Evolutionary conservation across 2,888 invertebrate genomes (phyloP), one percentile per base, ranked within the genome.

Genomic region (Limnephilus auricula): DNA sequence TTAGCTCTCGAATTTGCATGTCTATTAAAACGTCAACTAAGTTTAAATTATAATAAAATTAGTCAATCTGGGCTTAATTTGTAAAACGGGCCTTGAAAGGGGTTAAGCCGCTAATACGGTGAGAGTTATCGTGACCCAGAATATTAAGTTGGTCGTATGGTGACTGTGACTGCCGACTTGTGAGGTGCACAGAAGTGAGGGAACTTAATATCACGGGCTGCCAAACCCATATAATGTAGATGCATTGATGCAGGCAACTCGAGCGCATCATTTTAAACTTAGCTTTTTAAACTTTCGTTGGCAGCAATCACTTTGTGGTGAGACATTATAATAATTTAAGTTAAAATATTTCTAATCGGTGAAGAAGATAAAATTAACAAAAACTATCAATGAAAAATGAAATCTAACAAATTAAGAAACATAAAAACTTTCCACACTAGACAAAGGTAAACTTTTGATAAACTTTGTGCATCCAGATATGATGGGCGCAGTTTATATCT

Each of bases 41-140:
- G 65, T n/a, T n/a, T 65, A n/a, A n/a, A 65, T n/a, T 25, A 65
- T 65, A 25, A n/a, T 65, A 65, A 65, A 65, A 65, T 65, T 25
- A 65, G 5, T 9, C 25, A 25, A 65, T n/a, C 9, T n/a, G 65
- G 25, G 65, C 25, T 65, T 65, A 65, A 65, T 65, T 65, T 65
- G 65, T 65, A 65, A 65, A 65, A 65, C 65, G 65, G 65, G 65
- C 65, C 65, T n/a, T n/a, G 25, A 65, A n/a, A 65, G 82, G 31
- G 89, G 89, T 85, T 90, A 79, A 91, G 91, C 32, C 87, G 90
- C 90, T 91, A 91, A 91, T 91, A 91, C 90, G 90, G 91, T 91
- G 90, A 79, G 90, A 90, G 90, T 65, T 91, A 91, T 91, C 88
- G 82, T 89, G 85, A 84, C 91, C 82, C 84, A 37, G 82, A 79